Evolutionary conservation across 2,113 vertebrate genomes (phyloP), one percentile per base, ranked within the genome.

Genomic region (Xenopus laevis): DNA sequence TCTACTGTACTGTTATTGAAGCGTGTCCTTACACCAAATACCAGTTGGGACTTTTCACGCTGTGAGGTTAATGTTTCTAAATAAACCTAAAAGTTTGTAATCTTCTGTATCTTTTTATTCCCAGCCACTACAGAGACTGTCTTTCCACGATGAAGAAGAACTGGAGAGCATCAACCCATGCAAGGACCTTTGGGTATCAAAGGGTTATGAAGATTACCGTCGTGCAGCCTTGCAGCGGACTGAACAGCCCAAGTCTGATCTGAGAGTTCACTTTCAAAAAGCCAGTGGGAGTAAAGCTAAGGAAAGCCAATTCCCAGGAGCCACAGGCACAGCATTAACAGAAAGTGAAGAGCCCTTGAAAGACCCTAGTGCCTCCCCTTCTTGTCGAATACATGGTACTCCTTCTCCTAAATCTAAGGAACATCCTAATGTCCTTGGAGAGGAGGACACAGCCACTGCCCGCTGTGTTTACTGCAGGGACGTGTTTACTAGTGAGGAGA

Each of bases 391-490:
- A 65, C 78, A 75, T 7, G 53, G 53, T 7, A 40, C 68, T 30
- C 45, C 80, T 2, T 72, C 78, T 4, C 74, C 77, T 10, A 64
- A 61, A n/a, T 71, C 65, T 63, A 79, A 80, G 59, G 79, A 80
- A 71, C 53, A 61, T 13, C 15, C 69, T 64, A 72, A 77, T 57
- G 71, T 74, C 67, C 27, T 59, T 10, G 79, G 47, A 5, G 82
- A 68, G 65, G 83, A 77, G 69, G 81, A 79, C 57, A 33, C 27
- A 0, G 80, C 66, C 7, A 79, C 91, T 0, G 90, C 93, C 0
- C 95, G 93, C 79, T 96, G 95, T 2, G 91, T 97, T 74, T 96
- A 96, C 87, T 97, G 95, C 92, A 89, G 95, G 53, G 93, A 93
- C 3, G 91, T 96, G 61, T 96, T 97, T 86, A 93, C 89, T 70